Conservation (phyloP, 1,140 invertebrate genomes). For the Tetranychus cinnabarinus region DNA sequence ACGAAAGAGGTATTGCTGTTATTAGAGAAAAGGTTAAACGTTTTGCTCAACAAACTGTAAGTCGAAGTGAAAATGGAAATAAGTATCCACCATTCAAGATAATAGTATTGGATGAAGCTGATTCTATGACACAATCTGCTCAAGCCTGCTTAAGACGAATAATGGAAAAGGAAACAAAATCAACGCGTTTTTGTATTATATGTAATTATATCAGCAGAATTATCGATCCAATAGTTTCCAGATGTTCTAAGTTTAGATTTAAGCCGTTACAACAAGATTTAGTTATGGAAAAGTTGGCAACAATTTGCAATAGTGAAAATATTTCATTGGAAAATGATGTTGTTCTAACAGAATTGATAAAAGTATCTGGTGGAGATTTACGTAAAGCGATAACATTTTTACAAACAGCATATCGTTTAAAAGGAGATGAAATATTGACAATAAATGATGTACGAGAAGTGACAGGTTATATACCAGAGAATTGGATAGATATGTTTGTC, state of each 20-base stretch:
- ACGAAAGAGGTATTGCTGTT: slow-evolving; percentile 93
- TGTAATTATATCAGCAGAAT: slow-evolving; percentile 96
- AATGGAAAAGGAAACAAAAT: slow-evolving; percentile 87
- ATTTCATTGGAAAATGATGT: slow-evolving; percentile 30
- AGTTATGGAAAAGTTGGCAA: slow-evolving; percentile 34
- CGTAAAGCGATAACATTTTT: slow-evolving; percentile 74
- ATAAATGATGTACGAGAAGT: slow-evolving; percentile 16
- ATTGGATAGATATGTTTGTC: slow-evolving; percentile 37
- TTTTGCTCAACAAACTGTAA: slow-evolving; percentile 54
- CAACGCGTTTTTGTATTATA: slow-evolving; percentile 89
- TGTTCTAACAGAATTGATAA: slow-evolving; percentile 48
- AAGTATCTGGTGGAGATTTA: slow-evolving; percentile 78
- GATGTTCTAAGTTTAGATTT: slow-evolving; percentile 95
- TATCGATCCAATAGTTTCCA: slow-evolving; percentile 86
- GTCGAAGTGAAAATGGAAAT: neutral
- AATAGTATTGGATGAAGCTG: slow-evolving; percentile 92
- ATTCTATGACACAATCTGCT: slow-evolving; percentile 69
- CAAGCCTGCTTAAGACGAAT: slow-evolving; percentile 58
- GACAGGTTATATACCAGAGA: slow-evolving; percentile 29
- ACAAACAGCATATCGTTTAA: slow-evolving; percentile 59
- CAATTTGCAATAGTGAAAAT: slow-evolving; percentile 56
- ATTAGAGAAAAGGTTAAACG: slow-evolving; percentile 40
- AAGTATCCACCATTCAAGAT: slow-evolving; percentile 74
- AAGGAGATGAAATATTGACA: slow-evolving; percentile 30
- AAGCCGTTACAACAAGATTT: slow-evolving; percentile 43